phyloP scores from a whole-genome alignment of 2,797 vertebrate genomes.

The Propithecus perrieri region DNA sequence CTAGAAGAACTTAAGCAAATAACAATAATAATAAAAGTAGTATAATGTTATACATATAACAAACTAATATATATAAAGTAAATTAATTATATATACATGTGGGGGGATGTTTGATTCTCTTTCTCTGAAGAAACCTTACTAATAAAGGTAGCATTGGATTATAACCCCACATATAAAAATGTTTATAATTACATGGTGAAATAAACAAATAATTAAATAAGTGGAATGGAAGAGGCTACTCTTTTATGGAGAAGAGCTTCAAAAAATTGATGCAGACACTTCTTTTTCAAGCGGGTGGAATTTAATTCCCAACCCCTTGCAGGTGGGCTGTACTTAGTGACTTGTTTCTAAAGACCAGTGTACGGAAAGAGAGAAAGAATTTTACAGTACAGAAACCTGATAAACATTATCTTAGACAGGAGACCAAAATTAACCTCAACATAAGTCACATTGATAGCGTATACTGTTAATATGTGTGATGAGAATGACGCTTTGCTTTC shows the following conservation, averaged over 20 bases:
- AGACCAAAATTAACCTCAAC: neutral
- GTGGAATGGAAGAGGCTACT: neutral
- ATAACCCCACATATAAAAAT: neutral
- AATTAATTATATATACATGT: no score
- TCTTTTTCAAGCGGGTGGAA: neutral
- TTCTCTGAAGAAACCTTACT: neutral
- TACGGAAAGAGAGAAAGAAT: neutral
- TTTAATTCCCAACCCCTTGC: neutral
- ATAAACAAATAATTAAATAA: neutral
- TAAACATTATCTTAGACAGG: neutral
- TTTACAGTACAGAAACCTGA: neutral
- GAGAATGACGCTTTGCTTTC: neutral
- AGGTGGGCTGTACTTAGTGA: neutral
- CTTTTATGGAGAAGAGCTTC: neutral
- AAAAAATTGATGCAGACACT: neutral
- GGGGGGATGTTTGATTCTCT: neutral
- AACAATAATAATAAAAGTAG: neutral
- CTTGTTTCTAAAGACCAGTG: neutral
- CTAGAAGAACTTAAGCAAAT: neutral
- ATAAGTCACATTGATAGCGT: neutral
- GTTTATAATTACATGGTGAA: neutral
- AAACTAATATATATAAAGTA: no score
- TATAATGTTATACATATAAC: neutral
- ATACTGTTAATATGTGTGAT: neutral
- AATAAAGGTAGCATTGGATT: neutral